These are phyloP conservation scores for Notothenia coriiceps DNA, from an alignment of 2,113 vertebrate species.

Conservation along the genomic window DNA sequence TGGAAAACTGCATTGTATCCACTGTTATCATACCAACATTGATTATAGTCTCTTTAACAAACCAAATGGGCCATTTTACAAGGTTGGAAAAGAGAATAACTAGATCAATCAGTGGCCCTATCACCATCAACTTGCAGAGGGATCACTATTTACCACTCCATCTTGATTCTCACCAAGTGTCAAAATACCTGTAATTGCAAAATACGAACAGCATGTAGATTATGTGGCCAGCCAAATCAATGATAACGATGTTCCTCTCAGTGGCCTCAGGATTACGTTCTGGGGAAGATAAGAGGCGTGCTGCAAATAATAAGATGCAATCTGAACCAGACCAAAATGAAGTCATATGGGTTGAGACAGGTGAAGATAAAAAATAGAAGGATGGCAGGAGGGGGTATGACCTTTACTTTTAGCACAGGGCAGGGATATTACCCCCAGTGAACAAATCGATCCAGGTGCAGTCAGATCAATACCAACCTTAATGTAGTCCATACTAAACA, in stretches of 20 bases:
- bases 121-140: slow-evolving; percentile 7
- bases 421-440: slow-evolving; percentile 53
- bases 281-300: slow-evolving; percentile 13
- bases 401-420: slow-evolving; percentile 62
- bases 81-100: slow-evolving; percentile 3
- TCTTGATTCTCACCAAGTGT: slow-evolving; percentile 50
- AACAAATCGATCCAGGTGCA: slow-evolving; percentile 56
- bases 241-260: slow-evolving; percentile 10
- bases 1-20: background rate
- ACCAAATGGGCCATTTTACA: slow-evolving; percentile 10
- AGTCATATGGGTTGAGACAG: slow-evolving; percentile 11
- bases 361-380: slow-evolving; percentile 23
- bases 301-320: slow-evolving; percentile 19
- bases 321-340: slow-evolving; percentile 4
- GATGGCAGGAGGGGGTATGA: slow-evolving; percentile 39
- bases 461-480: slow-evolving; percentile 57
- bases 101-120: slow-evolving; percentile 7
- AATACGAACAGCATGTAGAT: slow-evolving; percentile 21
- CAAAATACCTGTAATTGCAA: slow-evolving; percentile 53
- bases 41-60: slow-evolving; percentile 1
- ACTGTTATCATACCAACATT: slow-evolving; percentile 3
- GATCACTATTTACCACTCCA: slow-evolving; percentile 44
- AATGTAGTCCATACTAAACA: slow-evolving; percentile 65
- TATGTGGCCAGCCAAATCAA: slow-evolving; percentile 34
- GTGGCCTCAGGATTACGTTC: background rate